These are phyloP conservation scores for Lepeophtheirus nordmannii DNA, from an alignment of 2,888 invertebrate genomes.

Conservation along the genomic window DNA sequence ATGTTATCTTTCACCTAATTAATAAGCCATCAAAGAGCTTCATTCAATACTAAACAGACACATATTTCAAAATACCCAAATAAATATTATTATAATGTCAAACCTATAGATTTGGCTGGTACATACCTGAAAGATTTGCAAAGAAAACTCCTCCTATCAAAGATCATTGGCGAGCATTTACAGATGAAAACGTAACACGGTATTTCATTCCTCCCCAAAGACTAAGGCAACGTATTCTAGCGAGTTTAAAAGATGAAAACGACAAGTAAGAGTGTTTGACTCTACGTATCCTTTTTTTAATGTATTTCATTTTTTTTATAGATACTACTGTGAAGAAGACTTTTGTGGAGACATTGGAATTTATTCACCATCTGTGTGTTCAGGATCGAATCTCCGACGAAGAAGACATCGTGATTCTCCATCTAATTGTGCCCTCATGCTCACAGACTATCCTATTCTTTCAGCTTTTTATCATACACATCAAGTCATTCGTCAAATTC, in stretches of 20 bases:
- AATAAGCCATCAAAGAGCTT: not conserved
- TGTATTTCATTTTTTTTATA: not conserved
- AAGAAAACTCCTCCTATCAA: slow-evolving; percentile 26
- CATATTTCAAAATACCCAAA: not conserved
- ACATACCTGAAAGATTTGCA: slow-evolving; percentile 32
- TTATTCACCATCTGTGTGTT: not conserved
- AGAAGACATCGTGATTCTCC: not conserved
- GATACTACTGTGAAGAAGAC: slow-evolving; percentile 5
- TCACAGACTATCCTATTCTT: slow-evolving; percentile 13
- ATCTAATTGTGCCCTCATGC: slow-evolving; percentile 10
- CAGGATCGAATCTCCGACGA: not conserved
- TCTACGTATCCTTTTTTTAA: too few relatives aligned
- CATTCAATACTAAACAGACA: not conserved
- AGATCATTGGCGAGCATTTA: slow-evolving; percentile 45
- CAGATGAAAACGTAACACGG: slow-evolving; percentile 36
- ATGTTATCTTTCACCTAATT: not conserved
- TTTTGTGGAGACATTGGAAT: slow-evolving; percentile 5
- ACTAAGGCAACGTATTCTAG: not conserved
- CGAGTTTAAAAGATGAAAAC: not conserved
- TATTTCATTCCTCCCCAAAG: slow-evolving; percentile 37
- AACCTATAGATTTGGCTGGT: slow-evolving; percentile 35
- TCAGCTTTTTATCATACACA: slow-evolving; percentile 36
- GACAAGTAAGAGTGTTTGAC: not conserved
- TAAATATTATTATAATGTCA: not conserved
- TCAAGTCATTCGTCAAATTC: slow-evolving; percentile 46